Evolutionary conservation across 2,888 invertebrate genomes (phyloP), one percentile per base, ranked within the genome.

Genomic region (Ophonus ardosiacus): DNA sequence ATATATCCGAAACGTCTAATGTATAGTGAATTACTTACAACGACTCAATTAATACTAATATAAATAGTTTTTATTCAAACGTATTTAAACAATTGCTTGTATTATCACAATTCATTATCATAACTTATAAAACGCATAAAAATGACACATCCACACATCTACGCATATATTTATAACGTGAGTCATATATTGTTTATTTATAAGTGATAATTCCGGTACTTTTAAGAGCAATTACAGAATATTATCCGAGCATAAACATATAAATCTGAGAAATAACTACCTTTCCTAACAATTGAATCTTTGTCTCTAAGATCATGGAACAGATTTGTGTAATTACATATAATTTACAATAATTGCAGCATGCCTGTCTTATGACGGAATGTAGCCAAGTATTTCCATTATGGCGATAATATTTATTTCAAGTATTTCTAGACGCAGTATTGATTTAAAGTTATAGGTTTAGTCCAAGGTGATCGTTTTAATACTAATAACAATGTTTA

Each of bases 351-450:
- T 68, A 68, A 68, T 68, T 68, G 15, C 68, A 31, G 7, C n/a
- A n/a, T 68, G 13, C 24, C 43, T 17, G 40, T 15, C n/a, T 74
- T 43, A 74, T 74, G 17, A 74, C 18, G 71, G 71, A 74, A 74
- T 74, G 71, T 15, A 74, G 71, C 5, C 40, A 74, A 74, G 15
- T 74, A 74, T 74, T 74, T 74, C 71, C 21, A 74, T 74, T 74
- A 74, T 74, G 40, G 40, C 63, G 68, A 21, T 74, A 18, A 74
- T 74, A 74, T 74, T 74, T 74, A 74, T 74, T 74, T 74, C 15
- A 74, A 74, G 71, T 74, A 74, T 43, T 74, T 74, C 71, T 74
- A 74, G 71, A 74, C 71, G 40, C 18, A 43, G 71, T 74, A 74
- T 43, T 74, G 71, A 74, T 74, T 74, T 51, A 74, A 43, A 40